Base-by-base conservation (phyloP, 1,140 invertebrate genomes). In the Drosophila punjabiensis region DNA sequence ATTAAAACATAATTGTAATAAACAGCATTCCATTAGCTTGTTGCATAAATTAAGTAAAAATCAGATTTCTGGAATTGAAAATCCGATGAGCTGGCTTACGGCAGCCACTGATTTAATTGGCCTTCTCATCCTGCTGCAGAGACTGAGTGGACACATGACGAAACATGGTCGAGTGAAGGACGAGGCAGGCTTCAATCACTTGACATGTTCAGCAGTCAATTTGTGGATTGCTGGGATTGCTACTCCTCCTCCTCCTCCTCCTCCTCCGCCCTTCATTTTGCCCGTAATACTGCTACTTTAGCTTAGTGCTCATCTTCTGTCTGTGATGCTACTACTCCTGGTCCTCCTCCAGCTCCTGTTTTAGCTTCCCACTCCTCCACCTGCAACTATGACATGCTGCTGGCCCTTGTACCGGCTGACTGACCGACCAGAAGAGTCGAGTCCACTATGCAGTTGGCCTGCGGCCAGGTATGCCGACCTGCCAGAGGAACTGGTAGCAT, bases 141-240 rank as follows among this genome's bases (percentile, higher is more conserved):
- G 4, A 37, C 45, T 33, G 35, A 33, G 37, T 33, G 24, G 66
- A 47, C 66, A 50, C 52, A 33, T 59, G 63, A 18, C 24, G 33
- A 37, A 68, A 41, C 24, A 35, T 10, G 35, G 68, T 48, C 35
- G 14, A 50, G 45, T 33, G 20, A 35, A 41, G 35, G 24, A 24
- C 30, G 45, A 61, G 47, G 28, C 52, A 41, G 45, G 20, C 56
- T 74, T 74, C 70, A 75, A 75, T 75, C 71, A 75, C 71, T 75
- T 75, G 69, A 62, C 71, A 75, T 75, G 71, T 75, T 75, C 69
- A 52, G 71, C 39, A 75, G 68, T 75, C 71, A 75, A 75, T 75
- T 75, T 75, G 71, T 53, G 71, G 71, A 75, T 62, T 73, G 52
- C 67, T 20, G 52, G 53, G 41, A 73, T 58, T 75, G 55, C 39